These are phyloP conservation scores for Phengaris alcon DNA, from an alignment of 2,888 invertebrate species.

Conservation along the genomic window DNA sequence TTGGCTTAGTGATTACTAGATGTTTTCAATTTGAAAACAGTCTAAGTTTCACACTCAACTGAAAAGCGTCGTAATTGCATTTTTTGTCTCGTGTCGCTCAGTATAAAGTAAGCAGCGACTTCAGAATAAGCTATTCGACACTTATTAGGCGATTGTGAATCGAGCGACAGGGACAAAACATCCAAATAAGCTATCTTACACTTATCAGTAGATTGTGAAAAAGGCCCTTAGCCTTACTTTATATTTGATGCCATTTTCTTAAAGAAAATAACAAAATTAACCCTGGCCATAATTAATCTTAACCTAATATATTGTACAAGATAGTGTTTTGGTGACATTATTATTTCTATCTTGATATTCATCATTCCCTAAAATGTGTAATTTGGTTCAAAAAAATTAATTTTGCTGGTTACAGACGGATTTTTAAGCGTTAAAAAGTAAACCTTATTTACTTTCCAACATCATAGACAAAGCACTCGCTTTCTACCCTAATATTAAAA, in stretches of 20 bases:
- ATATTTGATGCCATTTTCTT: background rate
- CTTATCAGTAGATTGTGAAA: too few species aligned
- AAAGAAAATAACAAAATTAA: background rate
- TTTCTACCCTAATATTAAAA: conserved; percentile 29
- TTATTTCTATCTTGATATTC: background rate
- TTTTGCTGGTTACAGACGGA: too few species aligned
- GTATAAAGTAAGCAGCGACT: too few species aligned
- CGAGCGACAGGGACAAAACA: too few species aligned
- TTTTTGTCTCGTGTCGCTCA: too few species aligned
- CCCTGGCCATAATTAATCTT: background rate
- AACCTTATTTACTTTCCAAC: background rate
- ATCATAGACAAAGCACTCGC: background rate
- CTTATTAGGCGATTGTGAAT: too few species aligned
- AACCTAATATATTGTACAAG: background rate
- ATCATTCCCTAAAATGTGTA: background rate
- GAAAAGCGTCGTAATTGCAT: too few species aligned
- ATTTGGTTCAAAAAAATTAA: background rate
- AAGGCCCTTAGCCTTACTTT: background rate
- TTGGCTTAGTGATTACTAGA: too few species aligned
- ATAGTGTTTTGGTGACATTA: background rate
- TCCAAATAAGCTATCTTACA: too few species aligned
- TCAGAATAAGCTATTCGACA: too few species aligned
- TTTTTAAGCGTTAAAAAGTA: background rate
- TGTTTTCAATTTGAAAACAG: too few species aligned
- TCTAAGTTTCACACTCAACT: too few species aligned